Evolutionary conservation across 2,888 invertebrate genomes (phyloP), one percentile per base, ranked within the genome.

Genomic region (Crepidodera aurea): DNA sequence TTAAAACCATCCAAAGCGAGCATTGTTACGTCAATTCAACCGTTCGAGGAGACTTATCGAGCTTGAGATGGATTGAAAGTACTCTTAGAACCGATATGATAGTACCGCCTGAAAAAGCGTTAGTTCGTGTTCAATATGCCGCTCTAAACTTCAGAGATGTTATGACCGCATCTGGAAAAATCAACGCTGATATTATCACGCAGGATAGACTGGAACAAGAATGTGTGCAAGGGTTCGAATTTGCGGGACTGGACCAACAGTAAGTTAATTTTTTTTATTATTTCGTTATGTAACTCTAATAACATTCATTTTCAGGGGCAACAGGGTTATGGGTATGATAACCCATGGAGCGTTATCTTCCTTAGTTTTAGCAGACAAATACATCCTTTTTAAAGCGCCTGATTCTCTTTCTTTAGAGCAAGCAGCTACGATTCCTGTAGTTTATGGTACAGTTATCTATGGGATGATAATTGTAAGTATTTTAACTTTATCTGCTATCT

Each of bases 71-170:
- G 94, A 80, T 95, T 4, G 89, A 96, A 79, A 91, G 91, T 0
- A 83, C 85, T 0, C 72, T 85, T 18, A 42, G 57, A 5, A 53
- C 10, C 2, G 50, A 70, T 8, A 62, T 60, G 8, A 8, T 22
- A 7, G 16, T 69, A 8, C 62, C 76, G n/a, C 59, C 63, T 1
- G 72, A 74, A 48, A 60, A 66, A 48, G n/a, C 46, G 27, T 22
- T 71, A 7, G 56, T 66, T 13, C 25, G 72, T 69, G 60, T 68
- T 7, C 86, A 90, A 72, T 94, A 91, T 76, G 82, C 93, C 0
- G 87, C 95, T 0, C 79, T 98, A 10, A 98, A 98, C 82, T 98
- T 97, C 87, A 89, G 94, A 74, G 98, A 98, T 79, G 84, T 98
- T 0, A 97, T 98, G 98, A 84, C 94, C 0, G 94, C 96, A 0